Evolutionary conservation across 1,140 invertebrate genomes (phyloP), one percentile per base, ranked within the genome.

Genomic region (Zelostemma sp.): DNA sequence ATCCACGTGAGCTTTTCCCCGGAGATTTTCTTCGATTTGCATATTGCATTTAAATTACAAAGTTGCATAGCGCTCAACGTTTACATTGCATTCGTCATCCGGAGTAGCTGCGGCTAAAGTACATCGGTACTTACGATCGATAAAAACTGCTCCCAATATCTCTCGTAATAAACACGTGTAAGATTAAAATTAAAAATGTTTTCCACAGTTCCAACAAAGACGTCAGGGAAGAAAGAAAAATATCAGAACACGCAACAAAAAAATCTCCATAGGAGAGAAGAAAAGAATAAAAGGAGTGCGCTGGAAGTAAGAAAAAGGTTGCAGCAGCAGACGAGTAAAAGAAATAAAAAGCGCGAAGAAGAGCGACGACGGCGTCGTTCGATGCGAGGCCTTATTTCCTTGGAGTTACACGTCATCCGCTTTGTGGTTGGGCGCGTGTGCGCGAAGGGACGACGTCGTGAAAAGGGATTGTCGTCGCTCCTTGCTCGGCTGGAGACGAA

Each of bases 31-130:
- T 61, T 62, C 70, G 65, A 72, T 72, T 68, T 72, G 61, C 70
- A 72, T 72, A 68, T 72, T 72, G 57, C 65, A 72, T 72, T 68
- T 72, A 68, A 72, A 72, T 68, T 68, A 72, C 70, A 68, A 72
- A 68, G 56, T 68, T 68, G 68, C 70, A 68, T 68, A 68, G 56
- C 65, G 57, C 67, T 68, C 57, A 64, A 68, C 61, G 69, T 72
- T 72, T 67, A 67, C 60, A 56, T 68, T 60, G 65, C 64, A 72
- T 72, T 68, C 65, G 64, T 62, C 65, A 68, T 62, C 41, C 53
- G 53, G 47, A 35, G 62, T 54, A 62, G 51, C 55, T 53, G 48
- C 55, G 47, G 45, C 50, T 38, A 45, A 64, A 60, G 59, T 64
- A 64, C 49, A 31, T 31, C 28, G 28, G 11, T 31, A 31, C 11